phyloP scores from a whole-genome alignment of 2,888 invertebrate genomes.

The Drosophila melanosoma region DNA sequence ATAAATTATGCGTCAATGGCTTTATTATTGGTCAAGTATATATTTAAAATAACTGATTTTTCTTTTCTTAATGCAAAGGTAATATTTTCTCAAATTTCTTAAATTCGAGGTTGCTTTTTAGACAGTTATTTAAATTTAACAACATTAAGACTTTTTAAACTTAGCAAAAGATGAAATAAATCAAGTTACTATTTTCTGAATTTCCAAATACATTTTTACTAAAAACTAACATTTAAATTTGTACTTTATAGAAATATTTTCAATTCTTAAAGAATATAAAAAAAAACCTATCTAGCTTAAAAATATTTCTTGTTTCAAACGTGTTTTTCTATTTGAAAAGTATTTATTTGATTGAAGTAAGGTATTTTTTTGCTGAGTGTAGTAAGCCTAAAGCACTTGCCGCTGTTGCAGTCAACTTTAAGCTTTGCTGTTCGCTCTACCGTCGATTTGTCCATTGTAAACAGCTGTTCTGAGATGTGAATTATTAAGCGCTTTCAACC shows the following conservation, averaged over 20 bases:
- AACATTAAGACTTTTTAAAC: neutral
- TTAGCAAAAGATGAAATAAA: no score
- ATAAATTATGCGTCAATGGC: neutral
- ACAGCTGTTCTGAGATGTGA: constrained; percentile 42
- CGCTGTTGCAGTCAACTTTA: constrained; percentile 6
- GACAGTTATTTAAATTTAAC: neutral
- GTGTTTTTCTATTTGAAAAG: neutral
- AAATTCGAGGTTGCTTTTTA: neutral
- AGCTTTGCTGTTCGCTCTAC: constrained; percentile 18
- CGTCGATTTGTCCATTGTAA: constrained; percentile 24
- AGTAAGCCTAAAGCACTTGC: neutral
- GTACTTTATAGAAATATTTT: no score
- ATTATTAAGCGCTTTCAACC: constrained; percentile 33
- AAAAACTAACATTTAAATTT: neutral
- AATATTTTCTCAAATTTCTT: neutral
- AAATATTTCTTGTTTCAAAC: neutral
- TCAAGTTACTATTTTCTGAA: neutral
- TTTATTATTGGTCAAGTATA: neutral
- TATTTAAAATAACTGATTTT: neutral
- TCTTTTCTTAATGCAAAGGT: neutral
- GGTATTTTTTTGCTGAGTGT: neutral
- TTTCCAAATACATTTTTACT: neutral
- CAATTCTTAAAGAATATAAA: no score
- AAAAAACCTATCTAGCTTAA: neutral
- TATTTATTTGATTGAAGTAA: neutral